A percentile compares a stretch with the other conserved stretches of the same genome.
These are phyloP conservation scores for Calameuta filiformis DNA, from an alignment of 2,888 invertebrate species.

Conservation along the genomic window DNA sequence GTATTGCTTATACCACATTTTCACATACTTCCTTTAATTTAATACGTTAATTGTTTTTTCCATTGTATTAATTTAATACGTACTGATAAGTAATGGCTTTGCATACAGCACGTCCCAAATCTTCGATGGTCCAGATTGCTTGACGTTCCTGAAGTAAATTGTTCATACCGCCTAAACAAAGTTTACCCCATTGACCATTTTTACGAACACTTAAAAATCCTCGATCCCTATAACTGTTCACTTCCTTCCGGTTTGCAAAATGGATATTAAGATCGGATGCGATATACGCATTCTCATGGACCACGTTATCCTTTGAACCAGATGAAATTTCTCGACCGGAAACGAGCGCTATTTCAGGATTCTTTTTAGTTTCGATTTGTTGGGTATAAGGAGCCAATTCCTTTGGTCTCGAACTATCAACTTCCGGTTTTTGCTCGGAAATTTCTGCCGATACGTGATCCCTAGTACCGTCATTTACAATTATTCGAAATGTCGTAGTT, in stretches of 20 bases:
- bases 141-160: conserved; percentile 71
- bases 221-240: conserved; percentile 59
- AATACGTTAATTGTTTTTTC: too few relatives aligned
- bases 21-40: background rate
- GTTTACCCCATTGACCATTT: conserved; percentile 81
- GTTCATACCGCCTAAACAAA: conserved; percentile 78
- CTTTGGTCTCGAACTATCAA: background rate
- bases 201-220: conserved; percentile 81
- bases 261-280: background rate
- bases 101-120: conserved; percentile 81
- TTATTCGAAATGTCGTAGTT: conserved; percentile 44
- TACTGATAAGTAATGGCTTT: conserved; percentile 81
- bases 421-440: background rate
- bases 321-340: conserved; percentile 48
- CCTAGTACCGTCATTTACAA: conserved; percentile 23
- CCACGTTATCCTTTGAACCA: conserved; percentile 29
- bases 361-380: conserved; percentile 1
- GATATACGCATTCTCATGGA: background rate
- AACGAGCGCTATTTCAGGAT: conserved; percentile 27
- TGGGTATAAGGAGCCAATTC: conserved; percentile 8
- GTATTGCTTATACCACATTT: background rate
- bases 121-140: conserved; percentile 74
- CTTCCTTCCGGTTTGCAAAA: conserved; percentile 37
- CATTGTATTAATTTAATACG: conserved; percentile 48
- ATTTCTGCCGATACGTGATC: conserved; percentile 3